Conservation (phyloP, 2,888 invertebrate species). For the Allacma fusca region DNA sequence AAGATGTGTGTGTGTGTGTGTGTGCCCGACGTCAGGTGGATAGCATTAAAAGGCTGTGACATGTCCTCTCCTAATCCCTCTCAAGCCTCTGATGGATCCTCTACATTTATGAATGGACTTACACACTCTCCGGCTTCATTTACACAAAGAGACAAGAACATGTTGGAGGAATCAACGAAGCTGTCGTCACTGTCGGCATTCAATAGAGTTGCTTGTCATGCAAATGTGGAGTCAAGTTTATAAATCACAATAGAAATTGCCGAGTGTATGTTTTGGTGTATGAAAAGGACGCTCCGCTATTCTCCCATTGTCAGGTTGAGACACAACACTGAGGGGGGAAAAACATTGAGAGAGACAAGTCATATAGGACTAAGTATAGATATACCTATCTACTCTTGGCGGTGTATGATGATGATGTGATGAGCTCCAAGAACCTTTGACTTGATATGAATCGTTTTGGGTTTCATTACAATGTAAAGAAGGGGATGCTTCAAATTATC, state of each 20-base stretch:
- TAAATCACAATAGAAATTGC: conserved; percentile 4
- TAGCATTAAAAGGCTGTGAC: not conserved
- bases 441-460: not conserved
- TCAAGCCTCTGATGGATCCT: not conserved
- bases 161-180: conserved; percentile 14
- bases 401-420: too few relatives aligned
- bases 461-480: not conserved
- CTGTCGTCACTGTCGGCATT: conserved; percentile 24
- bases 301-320: not conserved
- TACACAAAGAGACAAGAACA: conserved; percentile 21
- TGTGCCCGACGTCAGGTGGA: not conserved
- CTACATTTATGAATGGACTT: not conserved
- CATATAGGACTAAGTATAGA: too few relatives aligned
- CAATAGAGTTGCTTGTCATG: conserved; percentile 24
- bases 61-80: conserved; percentile 18
- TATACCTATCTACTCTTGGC: not conserved
- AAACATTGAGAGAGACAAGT: too few relatives aligned
- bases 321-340: too few relatives aligned
- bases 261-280: not conserved
- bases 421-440: not conserved
- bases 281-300: too few relatives aligned
- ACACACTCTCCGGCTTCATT: not conserved
- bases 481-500: not conserved
- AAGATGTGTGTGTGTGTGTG: not conserved
- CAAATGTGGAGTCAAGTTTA: not conserved